A percentile compares a stretch with the other conserved stretches of the same genome.
Evolutionary conservation across 2,113 vertebrate species (phyloP).

Genomic region (Balaenoptera acutorostrata): DNA sequence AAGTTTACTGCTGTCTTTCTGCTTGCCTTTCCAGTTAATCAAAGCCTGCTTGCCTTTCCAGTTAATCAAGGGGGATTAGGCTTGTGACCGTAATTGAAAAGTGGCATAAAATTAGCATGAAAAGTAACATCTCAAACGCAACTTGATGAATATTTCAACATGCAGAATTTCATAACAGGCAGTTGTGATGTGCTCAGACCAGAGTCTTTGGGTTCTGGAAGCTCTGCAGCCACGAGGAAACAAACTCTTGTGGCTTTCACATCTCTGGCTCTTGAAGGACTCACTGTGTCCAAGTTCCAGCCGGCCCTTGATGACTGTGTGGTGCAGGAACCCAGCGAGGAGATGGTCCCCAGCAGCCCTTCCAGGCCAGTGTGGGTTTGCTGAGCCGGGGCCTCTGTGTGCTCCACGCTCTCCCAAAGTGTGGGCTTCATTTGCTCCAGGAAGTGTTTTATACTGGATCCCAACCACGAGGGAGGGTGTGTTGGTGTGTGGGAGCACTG

Average conservation of each 20-base stretch:
- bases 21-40: not conserved
- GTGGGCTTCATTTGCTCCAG: too few relatives aligned
- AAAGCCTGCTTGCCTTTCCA: not conserved
- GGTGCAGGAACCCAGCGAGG: fast-evolving
- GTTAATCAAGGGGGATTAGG: not conserved
- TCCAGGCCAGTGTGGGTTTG: not conserved
- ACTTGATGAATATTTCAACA: not conserved
- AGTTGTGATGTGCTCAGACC: not conserved
- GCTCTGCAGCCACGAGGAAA: not conserved
- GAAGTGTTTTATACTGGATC: not conserved
- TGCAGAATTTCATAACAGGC: not conserved
- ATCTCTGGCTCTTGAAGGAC: not conserved
- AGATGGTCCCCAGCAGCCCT: not conserved
- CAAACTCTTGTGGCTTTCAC: not conserved
- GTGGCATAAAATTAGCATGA: not conserved
- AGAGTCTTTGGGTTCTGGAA: not conserved
- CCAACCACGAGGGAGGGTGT: not conserved
- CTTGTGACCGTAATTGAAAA: not conserved
- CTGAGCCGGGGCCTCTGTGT: not conserved
- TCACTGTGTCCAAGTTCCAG: too few relatives aligned
- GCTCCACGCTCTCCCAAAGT: fast-evolving
- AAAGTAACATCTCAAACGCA: not conserved
- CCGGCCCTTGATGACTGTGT: not conserved
- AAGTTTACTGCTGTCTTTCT: not conserved
- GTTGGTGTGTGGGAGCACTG: not conserved